These are phyloP conservation scores for Aulostomus chinensis DNA, from an alignment of 2,797 vertebrate species.

Conservation along the genomic window DNA sequence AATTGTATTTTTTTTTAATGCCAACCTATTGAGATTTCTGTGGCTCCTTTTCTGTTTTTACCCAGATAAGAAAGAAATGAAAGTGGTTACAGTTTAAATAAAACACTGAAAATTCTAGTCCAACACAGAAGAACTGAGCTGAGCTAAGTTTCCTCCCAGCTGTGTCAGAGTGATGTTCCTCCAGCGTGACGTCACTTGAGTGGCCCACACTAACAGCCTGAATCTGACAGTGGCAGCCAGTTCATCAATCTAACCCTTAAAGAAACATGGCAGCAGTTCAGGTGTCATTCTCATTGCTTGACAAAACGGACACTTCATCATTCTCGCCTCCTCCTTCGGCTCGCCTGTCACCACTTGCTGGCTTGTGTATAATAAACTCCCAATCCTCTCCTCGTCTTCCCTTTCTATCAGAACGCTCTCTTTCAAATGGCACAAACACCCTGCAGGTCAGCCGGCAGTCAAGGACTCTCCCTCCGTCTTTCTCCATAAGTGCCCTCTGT, in stretches of 20 bases:
- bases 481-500: slow-evolving; percentile 49
- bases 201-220: too few relatives aligned
- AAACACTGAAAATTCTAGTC: too few relatives aligned
- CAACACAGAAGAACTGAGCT: too few relatives aligned
- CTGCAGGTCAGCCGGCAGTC: slow-evolving; percentile 61
- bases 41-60: too few relatives aligned
- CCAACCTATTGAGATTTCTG: too few relatives aligned
- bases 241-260: slow-evolving; percentile 25
- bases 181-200: too few relatives aligned
- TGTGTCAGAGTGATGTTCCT: too few relatives aligned
- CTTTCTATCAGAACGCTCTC: slow-evolving; percentile 25
- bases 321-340: slow-evolving; percentile 27
- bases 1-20: too few relatives aligned
- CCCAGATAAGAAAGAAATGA: too few relatives aligned
- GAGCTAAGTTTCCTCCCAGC: too few relatives aligned
- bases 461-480: slow-evolving; percentile 69
- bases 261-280: slow-evolving; percentile 27
- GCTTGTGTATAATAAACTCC: slow-evolving; percentile 42
- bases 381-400: slow-evolving; percentile 20
- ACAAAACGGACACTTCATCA: slow-evolving; percentile 50
- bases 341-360: slow-evolving; percentile 19
- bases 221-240: too few relatives aligned
- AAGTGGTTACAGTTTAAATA: too few relatives aligned
- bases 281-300: slow-evolving; percentile 32
- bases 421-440: slow-evolving; percentile 66